These are phyloP conservation scores for Agraylea sexmaculata DNA, from an alignment of 1,140 invertebrate genomes.

Conservation along the genomic window DNA sequence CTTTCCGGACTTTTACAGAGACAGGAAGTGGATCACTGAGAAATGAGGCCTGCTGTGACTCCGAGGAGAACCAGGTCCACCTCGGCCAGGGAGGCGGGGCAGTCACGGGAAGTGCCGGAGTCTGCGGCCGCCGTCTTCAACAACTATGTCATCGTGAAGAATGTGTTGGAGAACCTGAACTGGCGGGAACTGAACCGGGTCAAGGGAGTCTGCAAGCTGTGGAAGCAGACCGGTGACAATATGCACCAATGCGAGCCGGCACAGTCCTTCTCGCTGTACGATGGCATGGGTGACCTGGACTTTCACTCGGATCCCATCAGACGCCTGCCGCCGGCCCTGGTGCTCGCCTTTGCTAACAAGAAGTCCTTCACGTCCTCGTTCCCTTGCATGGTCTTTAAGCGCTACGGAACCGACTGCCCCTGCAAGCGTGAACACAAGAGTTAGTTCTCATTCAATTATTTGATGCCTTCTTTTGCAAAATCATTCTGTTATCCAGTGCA, in stretches of 20 bases:
- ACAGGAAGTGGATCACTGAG: background rate
- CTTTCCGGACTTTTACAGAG: no score
- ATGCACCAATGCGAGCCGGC: slow-evolving; percentile 26
- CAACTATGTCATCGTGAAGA: slow-evolving; percentile 37
- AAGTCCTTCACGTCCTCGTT: slow-evolving; percentile 20
- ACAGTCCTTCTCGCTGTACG: background rate
- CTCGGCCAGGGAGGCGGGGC: background rate
- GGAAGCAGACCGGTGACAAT: slow-evolving; percentile 29
- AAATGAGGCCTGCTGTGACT: background rate
- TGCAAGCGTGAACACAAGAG: slow-evolving; percentile 30
- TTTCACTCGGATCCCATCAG: background rate
- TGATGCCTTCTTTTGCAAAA: no score
- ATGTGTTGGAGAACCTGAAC: slow-evolving; percentile 29
- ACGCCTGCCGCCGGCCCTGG: slow-evolving; percentile 27
- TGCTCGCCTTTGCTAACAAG: slow-evolving; percentile 29
- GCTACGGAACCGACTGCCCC: slow-evolving; percentile 23
- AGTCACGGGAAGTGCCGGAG: slow-evolving; percentile 5
- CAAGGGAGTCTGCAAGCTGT: slow-evolving; percentile 30
- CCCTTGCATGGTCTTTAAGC: slow-evolving; percentile 24
- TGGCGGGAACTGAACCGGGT: slow-evolving; percentile 34
- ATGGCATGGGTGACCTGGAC: background rate
- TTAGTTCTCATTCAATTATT: slow-evolving; percentile 28
- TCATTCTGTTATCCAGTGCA: no score
- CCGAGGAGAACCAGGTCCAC: background rate
- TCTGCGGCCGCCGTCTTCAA: slow-evolving; percentile 27